Evolutionary conservation across 2,113 vertebrate genomes (phyloP).

Genomic region (Hymenochirus boettgeri): DNA sequence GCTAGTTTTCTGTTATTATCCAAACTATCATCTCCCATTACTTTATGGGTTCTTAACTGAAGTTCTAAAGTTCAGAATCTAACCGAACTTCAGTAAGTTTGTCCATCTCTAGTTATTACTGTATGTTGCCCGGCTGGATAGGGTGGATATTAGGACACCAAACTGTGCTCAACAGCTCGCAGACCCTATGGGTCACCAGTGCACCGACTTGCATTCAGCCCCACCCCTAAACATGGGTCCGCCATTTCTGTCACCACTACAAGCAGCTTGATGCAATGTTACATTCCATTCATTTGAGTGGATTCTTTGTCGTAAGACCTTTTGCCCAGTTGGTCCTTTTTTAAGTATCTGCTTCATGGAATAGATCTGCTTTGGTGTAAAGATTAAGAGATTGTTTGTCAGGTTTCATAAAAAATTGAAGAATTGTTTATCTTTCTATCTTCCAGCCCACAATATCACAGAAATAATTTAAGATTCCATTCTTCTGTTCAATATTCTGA

Average conservation of each 20-base stretch:
- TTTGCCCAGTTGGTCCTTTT: slow-evolving; percentile 15
- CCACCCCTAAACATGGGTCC: no score
- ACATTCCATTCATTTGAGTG: not conserved
- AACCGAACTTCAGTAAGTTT: no score
- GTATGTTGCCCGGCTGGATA: no score
- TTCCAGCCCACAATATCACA: slow-evolving; percentile 28
- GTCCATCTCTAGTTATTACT: no score
- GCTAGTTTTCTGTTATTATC: no score
- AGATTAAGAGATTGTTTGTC: slow-evolving; percentile 10
- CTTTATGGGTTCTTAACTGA: no score
- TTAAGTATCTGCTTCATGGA: not conserved
- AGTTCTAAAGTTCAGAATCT: no score
- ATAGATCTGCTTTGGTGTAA: slow-evolving; percentile 3
- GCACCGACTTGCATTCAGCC: no score
- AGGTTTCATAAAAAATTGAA: slow-evolving; percentile 14
- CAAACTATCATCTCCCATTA: no score
- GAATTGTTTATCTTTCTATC: slow-evolving; percentile 20
- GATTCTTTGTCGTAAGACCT: not conserved
- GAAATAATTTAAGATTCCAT: slow-evolving; percentile 36
- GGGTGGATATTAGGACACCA: no score
- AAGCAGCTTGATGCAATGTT: not conserved
- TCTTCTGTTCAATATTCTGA: slow-evolving; percentile 32
- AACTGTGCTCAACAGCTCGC: no score
- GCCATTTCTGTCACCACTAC: not conserved
- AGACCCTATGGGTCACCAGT: no score